Percentiles rank a stretch among this genome's conserved stretches.
phyloP scores from a whole-genome alignment of 2,113 vertebrate species.

The Narcine bancroftii region DNA sequence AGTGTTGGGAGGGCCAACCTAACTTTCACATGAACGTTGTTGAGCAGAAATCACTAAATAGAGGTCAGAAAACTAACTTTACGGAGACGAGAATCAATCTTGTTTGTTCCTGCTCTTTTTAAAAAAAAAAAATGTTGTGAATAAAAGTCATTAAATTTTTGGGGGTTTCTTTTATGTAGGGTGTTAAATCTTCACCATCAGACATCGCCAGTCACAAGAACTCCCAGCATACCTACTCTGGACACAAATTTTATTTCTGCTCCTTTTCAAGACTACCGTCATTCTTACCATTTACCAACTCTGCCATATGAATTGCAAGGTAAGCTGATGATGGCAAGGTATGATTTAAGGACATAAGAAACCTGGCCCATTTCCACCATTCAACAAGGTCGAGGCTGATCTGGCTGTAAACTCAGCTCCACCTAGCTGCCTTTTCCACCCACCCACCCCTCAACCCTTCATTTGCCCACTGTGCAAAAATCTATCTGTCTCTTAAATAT shows the following conservation, averaged over 20 bases:
- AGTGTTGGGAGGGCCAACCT: neutral
- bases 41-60: neutral
- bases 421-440: too few relatives aligned
- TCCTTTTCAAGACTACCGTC: constrained; percentile 88
- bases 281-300: constrained; percentile 83
- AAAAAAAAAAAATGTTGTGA: neutral
- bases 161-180: constrained; percentile 44
- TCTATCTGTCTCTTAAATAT: too few relatives aligned
- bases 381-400: too few relatives aligned
- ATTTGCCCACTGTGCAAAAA: too few relatives aligned
- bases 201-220: constrained; percentile 83
- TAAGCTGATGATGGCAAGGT: constrained; percentile 46
- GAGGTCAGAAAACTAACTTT: neutral
- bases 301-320: constrained; percentile 88
- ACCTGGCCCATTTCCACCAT: too few relatives aligned
- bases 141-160: neutral
- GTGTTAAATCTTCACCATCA: constrained; percentile 87
- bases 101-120: neutral
- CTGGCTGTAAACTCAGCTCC: too few relatives aligned
- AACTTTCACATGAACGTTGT: neutral
- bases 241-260: constrained; percentile 92
- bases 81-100: neutral
- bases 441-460: too few relatives aligned
- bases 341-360: too few relatives aligned
- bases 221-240: constrained; percentile 84